Evolutionary conservation across 2,797 vertebrate genomes (phyloP), one percentile per base, ranked within the genome.

Genomic region (Chiroxiphia lanceolata): DNA sequence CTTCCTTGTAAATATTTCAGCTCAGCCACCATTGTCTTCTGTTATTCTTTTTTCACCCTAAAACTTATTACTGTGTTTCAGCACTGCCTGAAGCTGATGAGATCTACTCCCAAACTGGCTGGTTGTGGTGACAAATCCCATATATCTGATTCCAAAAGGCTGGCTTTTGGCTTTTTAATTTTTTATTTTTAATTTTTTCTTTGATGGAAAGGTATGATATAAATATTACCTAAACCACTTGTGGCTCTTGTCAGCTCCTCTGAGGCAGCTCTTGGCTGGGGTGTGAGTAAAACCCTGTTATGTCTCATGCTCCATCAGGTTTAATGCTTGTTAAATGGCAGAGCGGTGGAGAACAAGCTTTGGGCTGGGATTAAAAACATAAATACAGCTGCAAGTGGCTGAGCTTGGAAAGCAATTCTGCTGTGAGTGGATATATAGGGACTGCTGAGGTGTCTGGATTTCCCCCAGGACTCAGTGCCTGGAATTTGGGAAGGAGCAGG

Each of bases 271-370:
- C 71, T 33, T 89, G 79, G 82, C 31, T 61, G n/a, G 34, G 63
- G 34, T 60, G 64, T 34, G 95, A 89, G 36, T 59, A 89, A 83
- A 95, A 56, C 70, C 51, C 22, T 79, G 67, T 50, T 69, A 4
- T 56, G 56, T 70, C 90, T 89, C 90, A 90, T 45, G 92, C 74
- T 26, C 93, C 93, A 36, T 90, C 63, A 45, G 45, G 26, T 95
- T 95, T 93, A 88, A 72, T 86, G 70, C 36, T 34, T 82, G 86
- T 48, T 84, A 56, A 89, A 33, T 23, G 60, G 86, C 63, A 72
- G 82, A 91, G 93, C 83, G 88, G 93, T 60, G 0, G 4, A 61
- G 83, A 34, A 3, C n/a, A 27, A 74, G 78, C 9, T 4, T 26
- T 64, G 87, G 76, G 76, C 84, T 42, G 60, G 36, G 33, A 40